phyloP scores from a whole-genome alignment of 1,140 invertebrate genomes.

The Mamestra configurata region DNA sequence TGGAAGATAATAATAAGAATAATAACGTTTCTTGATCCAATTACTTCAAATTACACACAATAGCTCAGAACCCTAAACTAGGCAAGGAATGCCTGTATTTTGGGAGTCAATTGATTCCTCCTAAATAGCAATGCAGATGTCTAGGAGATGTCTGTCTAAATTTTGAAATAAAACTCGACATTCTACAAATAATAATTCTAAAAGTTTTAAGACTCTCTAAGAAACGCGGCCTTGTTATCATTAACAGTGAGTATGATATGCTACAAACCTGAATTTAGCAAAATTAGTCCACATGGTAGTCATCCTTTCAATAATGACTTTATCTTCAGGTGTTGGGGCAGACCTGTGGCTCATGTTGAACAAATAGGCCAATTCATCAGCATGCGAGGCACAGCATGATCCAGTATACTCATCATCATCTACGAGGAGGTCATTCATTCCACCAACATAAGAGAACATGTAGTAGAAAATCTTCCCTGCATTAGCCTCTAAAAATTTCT shows the following conservation, averaged over 20 bases:
- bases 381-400: constrained; percentile 55
- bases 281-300: constrained; percentile 73
- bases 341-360: constrained; percentile 54
- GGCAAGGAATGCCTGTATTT: too few species aligned
- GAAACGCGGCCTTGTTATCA: background rate
- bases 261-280: constrained; percentile 64
- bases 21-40: too few species aligned
- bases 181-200: too few species aligned
- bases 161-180: too few species aligned
- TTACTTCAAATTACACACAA: too few species aligned
- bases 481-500: constrained; percentile 60
- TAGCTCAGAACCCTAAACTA: too few species aligned
- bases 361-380: constrained; percentile 65
- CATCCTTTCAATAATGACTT: constrained; percentile 66
- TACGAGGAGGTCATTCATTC: constrained; percentile 53
- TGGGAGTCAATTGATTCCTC: too few species aligned
- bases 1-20: too few species aligned
- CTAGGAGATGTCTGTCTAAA: too few species aligned
- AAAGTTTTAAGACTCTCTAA: too few species aligned
- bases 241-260: constrained; percentile 29
- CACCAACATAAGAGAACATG: constrained; percentile 65
- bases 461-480: constrained; percentile 63
- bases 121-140: too few species aligned
- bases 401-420: constrained; percentile 47
- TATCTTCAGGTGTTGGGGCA: constrained; percentile 46